phyloP scores from a whole-genome alignment of 2,888 invertebrate genomes.

The Dioctria linearis region DNA sequence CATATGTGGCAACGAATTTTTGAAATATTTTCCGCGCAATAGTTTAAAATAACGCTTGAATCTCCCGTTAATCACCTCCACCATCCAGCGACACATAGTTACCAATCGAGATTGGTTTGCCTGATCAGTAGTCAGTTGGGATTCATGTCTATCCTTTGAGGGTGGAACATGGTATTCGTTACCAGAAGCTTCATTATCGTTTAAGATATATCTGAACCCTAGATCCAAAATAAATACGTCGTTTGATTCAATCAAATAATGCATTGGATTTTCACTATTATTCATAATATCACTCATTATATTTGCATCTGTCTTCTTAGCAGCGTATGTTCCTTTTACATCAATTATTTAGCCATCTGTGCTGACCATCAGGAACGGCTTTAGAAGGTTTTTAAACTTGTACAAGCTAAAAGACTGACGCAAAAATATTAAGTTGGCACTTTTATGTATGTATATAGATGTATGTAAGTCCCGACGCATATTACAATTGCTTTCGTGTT shows the following conservation, averaged over 20 bases:
- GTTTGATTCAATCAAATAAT: background rate
- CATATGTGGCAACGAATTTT: background rate
- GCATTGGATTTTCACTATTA: no score
- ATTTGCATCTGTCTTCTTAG: background rate
- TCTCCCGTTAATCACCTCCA: background rate
- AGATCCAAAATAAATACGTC: constrained; percentile 4
- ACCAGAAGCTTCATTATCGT: background rate
- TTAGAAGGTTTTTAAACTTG: background rate
- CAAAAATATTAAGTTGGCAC: background rate
- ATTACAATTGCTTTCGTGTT: no score
- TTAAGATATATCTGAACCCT: background rate
- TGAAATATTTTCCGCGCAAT: background rate
- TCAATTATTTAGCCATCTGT: constrained; percentile 14
- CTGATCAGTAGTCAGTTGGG: no score
- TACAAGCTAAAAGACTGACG: background rate
- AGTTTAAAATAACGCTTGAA: no score
- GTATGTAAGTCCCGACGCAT: no score
- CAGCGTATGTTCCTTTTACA: constrained; percentile 7
- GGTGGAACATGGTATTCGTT: constrained; percentile 1
- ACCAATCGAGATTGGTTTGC: background rate
- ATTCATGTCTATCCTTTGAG: no score
- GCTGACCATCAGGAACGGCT: background rate
- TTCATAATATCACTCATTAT: constrained; percentile 10
- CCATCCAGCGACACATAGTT: constrained; percentile 1
- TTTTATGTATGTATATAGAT: no score